These are phyloP conservation scores for Ceyx erithaca DNA, from an alignment of 2,797 vertebrate species.

Conservation along the genomic window DNA sequence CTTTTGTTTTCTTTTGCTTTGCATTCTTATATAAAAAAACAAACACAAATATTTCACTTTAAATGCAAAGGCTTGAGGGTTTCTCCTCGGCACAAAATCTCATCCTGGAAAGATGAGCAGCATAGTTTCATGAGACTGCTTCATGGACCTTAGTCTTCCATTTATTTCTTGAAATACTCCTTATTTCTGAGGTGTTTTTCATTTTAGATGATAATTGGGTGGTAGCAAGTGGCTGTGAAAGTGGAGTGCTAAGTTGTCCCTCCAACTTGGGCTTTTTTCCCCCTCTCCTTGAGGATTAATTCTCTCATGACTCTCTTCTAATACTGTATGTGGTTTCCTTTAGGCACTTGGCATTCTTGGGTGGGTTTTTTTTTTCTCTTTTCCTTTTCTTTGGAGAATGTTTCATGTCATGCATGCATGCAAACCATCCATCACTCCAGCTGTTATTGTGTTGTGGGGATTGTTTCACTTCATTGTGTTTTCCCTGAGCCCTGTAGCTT, in stretches of 20 bases:
- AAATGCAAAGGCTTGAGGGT: background rate
- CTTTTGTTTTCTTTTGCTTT: background rate
- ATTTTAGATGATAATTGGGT: background rate
- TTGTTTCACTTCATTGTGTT: slow-evolving; percentile 45
- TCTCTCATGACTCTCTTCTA: background rate
- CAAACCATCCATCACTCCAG: slow-evolving; percentile 33
- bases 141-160: background rate
- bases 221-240: background rate
- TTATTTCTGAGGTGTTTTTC: background rate
- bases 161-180: background rate
- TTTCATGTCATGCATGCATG: background rate
- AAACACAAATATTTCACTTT: background rate
- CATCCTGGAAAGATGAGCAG: background rate
- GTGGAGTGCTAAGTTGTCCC: background rate
- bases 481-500: background rate
- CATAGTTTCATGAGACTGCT: background rate
- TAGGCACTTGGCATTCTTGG: slow-evolving; percentile 20
- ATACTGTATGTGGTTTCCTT: slow-evolving; percentile 4
- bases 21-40: background rate
- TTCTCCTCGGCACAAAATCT: background rate
- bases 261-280: background rate
- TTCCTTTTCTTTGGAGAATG: background rate
- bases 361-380: background rate
- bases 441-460: background rate
- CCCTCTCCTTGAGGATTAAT: background rate